Evolutionary conservation across 30 jellyfish, hydroid and myxozoan genomes (phyloP).

Genomic region (Nemopilema nomurai): DNA sequence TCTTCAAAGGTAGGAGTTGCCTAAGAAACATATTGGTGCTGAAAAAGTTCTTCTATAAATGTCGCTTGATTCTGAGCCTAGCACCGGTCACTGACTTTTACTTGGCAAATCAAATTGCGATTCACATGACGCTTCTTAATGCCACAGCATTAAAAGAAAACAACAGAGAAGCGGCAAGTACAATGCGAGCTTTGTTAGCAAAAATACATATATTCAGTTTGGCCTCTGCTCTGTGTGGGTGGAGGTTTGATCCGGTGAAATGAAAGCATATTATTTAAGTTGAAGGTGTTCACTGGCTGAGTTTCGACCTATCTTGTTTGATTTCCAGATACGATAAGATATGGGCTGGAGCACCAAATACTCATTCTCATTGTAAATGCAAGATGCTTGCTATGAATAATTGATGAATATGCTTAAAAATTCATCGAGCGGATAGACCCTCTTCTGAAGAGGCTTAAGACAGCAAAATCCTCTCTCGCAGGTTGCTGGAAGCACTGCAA

Average conservation of each 20-base stretch:
- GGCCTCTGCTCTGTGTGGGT: neutral
- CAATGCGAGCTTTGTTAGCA: neutral
- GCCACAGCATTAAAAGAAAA: too few species aligned
- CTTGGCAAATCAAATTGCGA: too few species aligned
- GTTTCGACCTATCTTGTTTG: neutral
- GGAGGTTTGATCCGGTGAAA: neutral
- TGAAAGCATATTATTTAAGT: neutral
- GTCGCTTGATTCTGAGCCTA: too few species aligned
- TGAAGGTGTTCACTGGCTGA: neutral
- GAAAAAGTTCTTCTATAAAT: too few species aligned
- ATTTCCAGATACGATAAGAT: neutral
- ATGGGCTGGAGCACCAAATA: neutral
- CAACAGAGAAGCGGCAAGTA: neutral
- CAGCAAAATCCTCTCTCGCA: neutral
- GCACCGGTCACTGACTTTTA: too few species aligned
- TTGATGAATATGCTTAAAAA: neutral
- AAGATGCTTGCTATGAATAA: neutral
- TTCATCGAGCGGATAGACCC: neutral
- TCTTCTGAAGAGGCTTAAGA: neutral
- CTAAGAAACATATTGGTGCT: too few species aligned
- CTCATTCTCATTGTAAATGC: neutral
- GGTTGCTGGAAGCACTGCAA: neutral
- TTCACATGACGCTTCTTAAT: too few species aligned
- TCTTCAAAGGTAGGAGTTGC: too few species aligned
- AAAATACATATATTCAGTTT: too few species aligned